Percentiles rank a stretch among this genome's conserved stretches.
Evolutionary conservation across 1,140 invertebrate species (phyloP).

Genomic region (Cyrtorhinus lividipennis): DNA sequence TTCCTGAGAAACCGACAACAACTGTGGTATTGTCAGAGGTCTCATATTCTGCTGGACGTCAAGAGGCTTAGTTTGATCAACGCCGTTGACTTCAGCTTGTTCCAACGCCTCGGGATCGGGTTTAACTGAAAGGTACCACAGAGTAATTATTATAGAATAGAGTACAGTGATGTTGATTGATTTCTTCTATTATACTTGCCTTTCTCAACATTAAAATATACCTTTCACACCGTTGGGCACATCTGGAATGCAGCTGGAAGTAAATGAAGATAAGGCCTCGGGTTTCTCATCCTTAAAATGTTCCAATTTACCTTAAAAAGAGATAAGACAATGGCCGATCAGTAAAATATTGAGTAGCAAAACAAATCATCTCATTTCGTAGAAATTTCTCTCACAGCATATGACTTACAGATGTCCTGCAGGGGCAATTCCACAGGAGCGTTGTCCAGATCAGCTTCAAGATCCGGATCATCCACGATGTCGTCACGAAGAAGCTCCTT

Average conservation of each 20-base stretch:
- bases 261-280: background rate
- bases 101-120: background rate
- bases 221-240: background rate
- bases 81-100: background rate
- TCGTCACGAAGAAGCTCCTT: conserved; percentile 25
- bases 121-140: background rate
- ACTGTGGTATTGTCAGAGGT: background rate
- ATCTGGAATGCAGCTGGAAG: background rate
- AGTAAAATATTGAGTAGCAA: too few relatives aligned
- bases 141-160: too few relatives aligned
- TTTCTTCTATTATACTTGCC: too few relatives aligned
- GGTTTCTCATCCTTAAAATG: conserved; percentile 1
- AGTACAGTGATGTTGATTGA: too few relatives aligned
- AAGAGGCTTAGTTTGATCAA: background rate
- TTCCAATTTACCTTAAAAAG: background rate
- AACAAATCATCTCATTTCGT: too few relatives aligned
- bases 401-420: conserved; percentile 4
- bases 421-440: conserved; percentile 24
- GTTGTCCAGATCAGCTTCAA: conserved; percentile 22
- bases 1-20: background rate
- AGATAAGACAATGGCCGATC: too few relatives aligned
- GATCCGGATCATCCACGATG: conserved; percentile 24
- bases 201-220: too few relatives aligned
- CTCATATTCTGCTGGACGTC: background rate
- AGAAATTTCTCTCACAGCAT: background rate